A percentile compares a stretch with the other conserved stretches of the same genome.
Conservation (phyloP, 2,113 vertebrate species). For the Ramphastos sulfuratus region DNA sequence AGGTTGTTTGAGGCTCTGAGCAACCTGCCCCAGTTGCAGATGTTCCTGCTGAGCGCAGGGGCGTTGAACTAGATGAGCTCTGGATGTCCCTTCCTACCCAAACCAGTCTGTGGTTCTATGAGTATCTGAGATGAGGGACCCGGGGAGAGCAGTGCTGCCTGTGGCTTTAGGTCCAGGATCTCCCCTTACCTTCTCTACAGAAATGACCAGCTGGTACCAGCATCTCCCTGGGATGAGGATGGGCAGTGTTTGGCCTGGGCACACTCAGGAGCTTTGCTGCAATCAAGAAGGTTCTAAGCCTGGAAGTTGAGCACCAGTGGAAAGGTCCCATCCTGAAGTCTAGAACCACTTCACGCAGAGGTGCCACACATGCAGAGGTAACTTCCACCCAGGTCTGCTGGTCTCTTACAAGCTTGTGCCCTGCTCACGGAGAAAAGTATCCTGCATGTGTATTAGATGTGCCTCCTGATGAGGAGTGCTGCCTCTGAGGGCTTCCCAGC, state of each 20-base stretch:
- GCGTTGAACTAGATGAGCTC: too few species aligned
- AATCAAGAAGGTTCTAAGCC: background rate
- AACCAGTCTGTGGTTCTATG: too few species aligned
- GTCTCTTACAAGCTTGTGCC: too few species aligned
- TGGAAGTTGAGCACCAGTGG: background rate
- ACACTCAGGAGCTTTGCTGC: fast-evolving
- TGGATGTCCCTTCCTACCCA: too few species aligned
- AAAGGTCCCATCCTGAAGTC: fast-evolving
- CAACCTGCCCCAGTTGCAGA: too few species aligned
- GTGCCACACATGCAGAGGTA: fast-evolving
- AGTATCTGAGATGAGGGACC: too few species aligned
- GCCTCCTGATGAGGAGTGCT: background rate
- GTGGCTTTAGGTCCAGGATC: background rate
- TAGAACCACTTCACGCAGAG: too few species aligned
- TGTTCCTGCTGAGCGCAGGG: too few species aligned
- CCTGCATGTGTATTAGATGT: fast-evolving
- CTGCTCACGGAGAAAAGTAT: background rate
- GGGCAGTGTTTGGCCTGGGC: background rate
- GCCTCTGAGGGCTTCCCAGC: background rate
- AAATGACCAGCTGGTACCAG: background rate
- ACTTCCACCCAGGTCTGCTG: fast-evolving
- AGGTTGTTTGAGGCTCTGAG: too few species aligned
- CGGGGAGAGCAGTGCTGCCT: background rate
- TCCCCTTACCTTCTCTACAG: background rate
- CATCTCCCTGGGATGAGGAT: fast-evolving